These are phyloP conservation scores for Thalassophryne amazonica DNA, from an alignment of 2,797 vertebrate species.

Conservation along the genomic window DNA sequence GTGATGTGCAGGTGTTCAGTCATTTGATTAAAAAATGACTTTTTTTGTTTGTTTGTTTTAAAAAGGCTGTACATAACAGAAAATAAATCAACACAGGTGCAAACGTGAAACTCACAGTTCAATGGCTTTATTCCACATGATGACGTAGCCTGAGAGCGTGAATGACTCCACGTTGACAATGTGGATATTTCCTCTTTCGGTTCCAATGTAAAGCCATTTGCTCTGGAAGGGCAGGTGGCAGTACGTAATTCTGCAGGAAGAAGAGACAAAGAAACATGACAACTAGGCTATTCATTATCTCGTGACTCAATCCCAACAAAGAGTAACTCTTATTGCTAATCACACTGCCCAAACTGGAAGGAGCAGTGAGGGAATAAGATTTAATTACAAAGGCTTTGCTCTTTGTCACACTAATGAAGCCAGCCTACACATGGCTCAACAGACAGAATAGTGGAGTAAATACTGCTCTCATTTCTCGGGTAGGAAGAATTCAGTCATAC, in stretches of 20 bases:
- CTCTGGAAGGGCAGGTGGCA: constrained; percentile 99
- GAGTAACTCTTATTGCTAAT: constrained; percentile 37
- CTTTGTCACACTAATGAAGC: constrained; percentile 64
- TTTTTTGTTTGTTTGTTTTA: too few relatives aligned
- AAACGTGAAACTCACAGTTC: constrained; percentile 89
- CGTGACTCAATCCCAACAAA: constrained; percentile 38
- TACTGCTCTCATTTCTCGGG: constrained; percentile 30
- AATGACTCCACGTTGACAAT: constrained; percentile 99
- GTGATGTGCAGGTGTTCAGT: too few relatives aligned
- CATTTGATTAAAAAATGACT: too few relatives aligned
- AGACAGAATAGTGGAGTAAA: constrained; percentile 18
- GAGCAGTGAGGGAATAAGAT: constrained; percentile 47
- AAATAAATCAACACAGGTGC: background rate
- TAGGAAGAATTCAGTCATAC: background rate
- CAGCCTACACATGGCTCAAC: constrained; percentile 50
- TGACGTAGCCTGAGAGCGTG: constrained; percentile 98
- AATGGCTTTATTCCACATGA: constrained; percentile 99
- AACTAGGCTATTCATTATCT: constrained; percentile 50
- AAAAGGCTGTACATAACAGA: background rate
- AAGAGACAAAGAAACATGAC: constrained; percentile 33
- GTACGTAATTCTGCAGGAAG: constrained; percentile 91
- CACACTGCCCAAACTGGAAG: constrained; percentile 41
- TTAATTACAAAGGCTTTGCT: constrained; percentile 66
- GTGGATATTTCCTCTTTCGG: constrained; percentile 97
- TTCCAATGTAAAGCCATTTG: constrained; percentile 98